These are phyloP conservation scores for Ooceraea biroi DNA, from an alignment of 1,140 invertebrate species.

Conservation along the genomic window DNA sequence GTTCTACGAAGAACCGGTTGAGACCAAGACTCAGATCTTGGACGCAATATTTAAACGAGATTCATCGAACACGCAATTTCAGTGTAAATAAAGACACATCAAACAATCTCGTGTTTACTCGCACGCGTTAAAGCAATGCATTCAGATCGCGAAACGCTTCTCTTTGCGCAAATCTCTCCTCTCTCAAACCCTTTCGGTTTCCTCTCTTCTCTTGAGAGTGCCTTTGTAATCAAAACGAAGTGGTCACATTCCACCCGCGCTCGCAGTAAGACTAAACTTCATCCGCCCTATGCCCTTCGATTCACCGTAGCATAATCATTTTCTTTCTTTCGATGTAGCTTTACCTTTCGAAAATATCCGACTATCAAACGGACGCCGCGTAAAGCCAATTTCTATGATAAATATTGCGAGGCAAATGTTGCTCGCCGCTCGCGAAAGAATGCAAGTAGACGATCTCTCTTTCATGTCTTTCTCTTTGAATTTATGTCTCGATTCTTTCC, in stretches of 20 bases:
- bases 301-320: slow-evolving; percentile 47
- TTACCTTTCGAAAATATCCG: slow-evolving; percentile 30
- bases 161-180: slow-evolving; percentile 46
- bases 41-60: neutral
- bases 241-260: slow-evolving; percentile 39
- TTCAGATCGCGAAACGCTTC: neutral
- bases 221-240: slow-evolving; percentile 55
- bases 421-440: slow-evolving; percentile 45
- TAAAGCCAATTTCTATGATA: slow-evolving; percentile 55
- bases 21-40: neutral
- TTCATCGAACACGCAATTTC: neutral
- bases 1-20: neutral
- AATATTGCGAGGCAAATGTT: slow-evolving; percentile 48
- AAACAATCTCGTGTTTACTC: neutral
- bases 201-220: neutral
- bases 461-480: slow-evolving; percentile 14
- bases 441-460: neutral
- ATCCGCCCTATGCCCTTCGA: neutral
- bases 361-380: slow-evolving; percentile 47
- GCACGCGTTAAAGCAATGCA: neutral
- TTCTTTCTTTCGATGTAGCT: neutral
- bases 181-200: neutral
- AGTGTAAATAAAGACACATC: slow-evolving; percentile 23
- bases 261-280: neutral
- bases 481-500: slow-evolving; percentile 23